Evolutionary conservation across 1,140 invertebrate genomes (phyloP).

Genomic region (Drosophila nasuta): DNA sequence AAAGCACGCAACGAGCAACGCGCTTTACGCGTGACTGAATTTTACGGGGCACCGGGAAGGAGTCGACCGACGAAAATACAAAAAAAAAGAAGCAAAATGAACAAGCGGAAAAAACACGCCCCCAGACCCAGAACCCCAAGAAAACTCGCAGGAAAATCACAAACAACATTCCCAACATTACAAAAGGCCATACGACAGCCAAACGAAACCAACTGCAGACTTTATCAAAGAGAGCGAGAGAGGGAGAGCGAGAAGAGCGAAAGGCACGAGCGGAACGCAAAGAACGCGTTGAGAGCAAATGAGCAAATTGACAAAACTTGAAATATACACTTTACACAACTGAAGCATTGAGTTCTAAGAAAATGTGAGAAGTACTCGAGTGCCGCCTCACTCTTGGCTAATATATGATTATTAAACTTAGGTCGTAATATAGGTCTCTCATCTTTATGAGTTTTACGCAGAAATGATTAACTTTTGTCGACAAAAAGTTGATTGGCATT

Average conservation of each 20-base stretch:
- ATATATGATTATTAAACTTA: slow-evolving; percentile 9
- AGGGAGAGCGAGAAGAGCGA: neutral
- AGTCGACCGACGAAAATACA: neutral
- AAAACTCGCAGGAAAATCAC: slow-evolving; percentile 68
- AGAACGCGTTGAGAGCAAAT: slow-evolving; percentile 15
- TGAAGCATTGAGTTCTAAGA: slow-evolving; percentile 19
- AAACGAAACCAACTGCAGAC: slow-evolving; percentile 8
- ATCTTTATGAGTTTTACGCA: neutral
- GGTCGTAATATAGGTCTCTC: too few relatives aligned
- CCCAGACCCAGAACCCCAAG: slow-evolving; percentile 24
- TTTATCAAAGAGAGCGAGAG: slow-evolving; percentile 1
- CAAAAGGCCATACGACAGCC: slow-evolving; percentile 33
- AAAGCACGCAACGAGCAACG: slow-evolving; percentile 66
- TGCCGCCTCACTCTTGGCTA: neutral
- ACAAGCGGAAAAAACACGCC: slow-evolving; percentile 41
- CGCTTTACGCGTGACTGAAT: slow-evolving; percentile 72
- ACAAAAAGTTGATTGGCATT: neutral
- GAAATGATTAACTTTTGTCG: neutral
- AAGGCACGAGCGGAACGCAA: neutral
- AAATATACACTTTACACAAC: slow-evolving; percentile 21
- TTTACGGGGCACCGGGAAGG: slow-evolving; percentile 16
- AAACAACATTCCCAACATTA: slow-evolving; percentile 74
- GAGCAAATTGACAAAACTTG: slow-evolving; percentile 30
- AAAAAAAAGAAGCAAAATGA: slow-evolving; percentile 19
- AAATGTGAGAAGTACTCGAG: neutral